Evolutionary conservation across 92 coral and sea anemone genomes (phyloP).

Genomic region (Ricordea florida): DNA sequence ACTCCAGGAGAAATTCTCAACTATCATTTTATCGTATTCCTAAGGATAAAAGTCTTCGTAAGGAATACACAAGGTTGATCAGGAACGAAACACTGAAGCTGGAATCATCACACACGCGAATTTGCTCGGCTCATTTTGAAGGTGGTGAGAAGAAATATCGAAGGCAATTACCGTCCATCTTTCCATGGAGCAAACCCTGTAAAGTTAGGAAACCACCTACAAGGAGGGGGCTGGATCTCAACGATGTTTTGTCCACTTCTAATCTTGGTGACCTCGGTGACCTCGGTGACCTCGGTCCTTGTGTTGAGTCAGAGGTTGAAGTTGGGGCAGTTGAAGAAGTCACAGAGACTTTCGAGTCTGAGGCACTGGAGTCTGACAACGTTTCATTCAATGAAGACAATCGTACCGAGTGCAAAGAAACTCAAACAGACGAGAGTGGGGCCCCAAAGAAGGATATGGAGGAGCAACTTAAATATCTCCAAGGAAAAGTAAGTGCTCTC

Average conservation of each 20-base stretch:
- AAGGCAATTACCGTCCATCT: constrained; percentile 41
- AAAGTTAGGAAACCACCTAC: constrained; percentile 48
- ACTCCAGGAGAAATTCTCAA: constrained; percentile 42
- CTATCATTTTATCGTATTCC: constrained; percentile 49
- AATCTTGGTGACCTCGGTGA: no score
- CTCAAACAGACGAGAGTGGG: constrained; percentile 42
- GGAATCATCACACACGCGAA: constrained; percentile 44
- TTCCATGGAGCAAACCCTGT: constrained; percentile 34
- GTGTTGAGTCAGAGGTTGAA: constrained; percentile 39
- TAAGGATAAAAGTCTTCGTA: constrained; percentile 34
- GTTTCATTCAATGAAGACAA: constrained; percentile 17
- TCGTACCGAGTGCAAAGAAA: constrained; percentile 34
- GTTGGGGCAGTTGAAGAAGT: constrained; percentile 33
- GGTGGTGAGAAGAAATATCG: constrained; percentile 49
- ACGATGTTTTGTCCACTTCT: constrained; percentile 36
- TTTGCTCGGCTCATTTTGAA: constrained; percentile 51
- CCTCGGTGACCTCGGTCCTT: no score
- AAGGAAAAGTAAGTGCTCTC: constrained; percentile 37
- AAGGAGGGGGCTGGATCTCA: constrained; percentile 45
- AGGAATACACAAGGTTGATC: constrained; percentile 37
- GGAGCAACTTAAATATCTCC: constrained; percentile 44
- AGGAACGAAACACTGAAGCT: constrained; percentile 39
- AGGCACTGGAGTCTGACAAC: constrained; percentile 29
- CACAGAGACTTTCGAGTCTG: constrained; percentile 33
- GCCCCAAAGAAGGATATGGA: constrained; percentile 22